Evolutionary conservation across 2,113 vertebrate species (phyloP), one percentile per base, ranked within the genome.

Genomic region (Psilopogon haemacephalus): DNA sequence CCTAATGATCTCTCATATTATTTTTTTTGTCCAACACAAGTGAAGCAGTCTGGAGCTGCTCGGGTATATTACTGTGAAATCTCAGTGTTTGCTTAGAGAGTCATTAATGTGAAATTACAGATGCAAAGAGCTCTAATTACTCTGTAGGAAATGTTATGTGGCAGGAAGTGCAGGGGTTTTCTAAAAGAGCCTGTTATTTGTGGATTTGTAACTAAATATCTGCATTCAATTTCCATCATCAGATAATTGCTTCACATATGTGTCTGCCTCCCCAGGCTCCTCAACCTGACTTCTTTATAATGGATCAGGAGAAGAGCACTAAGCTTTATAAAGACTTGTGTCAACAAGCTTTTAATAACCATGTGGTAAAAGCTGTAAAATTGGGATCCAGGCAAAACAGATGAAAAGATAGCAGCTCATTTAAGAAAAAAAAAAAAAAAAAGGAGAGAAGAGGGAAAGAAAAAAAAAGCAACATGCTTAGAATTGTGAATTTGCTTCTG

Each of bases 121-220:
- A 82, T 80, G 63, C 78, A 80, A 94, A 84, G 11, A 75, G 35
- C 59, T 76, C 59, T 92, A 79, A 89, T 89, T 85, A 92, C 55
- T 56, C 37, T 56, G 44, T 89, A 92, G 70, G 86, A 95, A 90
- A 89, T 80, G 40, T 77, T 95, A 67, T 95, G 91, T 90, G 91
- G 94, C 82, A 76, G 55, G 81, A 89, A 38, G 33, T 28, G 48
- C 80, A 48, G 32, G 44, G 76, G 84, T 90, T 89, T 92, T 92
- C 72, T 74, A 65, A 81, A 94, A 84, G 56, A 84, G 6, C 0
- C 42, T 91, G 85, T 72, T 91, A 93, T 94, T 94, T 91, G 82
- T 95, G 87, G 93, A 95, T 88, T 94, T 93, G 72, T 81, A 95
- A 93, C 60, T 84, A 86, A 95, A 91, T 91, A 96, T 88, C 58